Base-by-base conservation (phyloP, 2,888 invertebrate genomes). In the Mayetiola destructor region DNA sequence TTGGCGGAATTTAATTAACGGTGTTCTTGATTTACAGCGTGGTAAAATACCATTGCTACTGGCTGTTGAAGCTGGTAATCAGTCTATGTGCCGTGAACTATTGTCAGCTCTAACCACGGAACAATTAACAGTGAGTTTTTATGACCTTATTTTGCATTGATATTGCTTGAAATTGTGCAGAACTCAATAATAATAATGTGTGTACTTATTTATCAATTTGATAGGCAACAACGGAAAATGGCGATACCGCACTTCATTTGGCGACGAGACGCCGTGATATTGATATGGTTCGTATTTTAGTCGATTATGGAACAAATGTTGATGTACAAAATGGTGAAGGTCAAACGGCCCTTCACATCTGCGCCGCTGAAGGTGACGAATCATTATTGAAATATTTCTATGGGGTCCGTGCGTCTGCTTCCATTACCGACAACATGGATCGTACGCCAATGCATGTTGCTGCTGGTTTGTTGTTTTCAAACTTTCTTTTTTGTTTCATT, bases 381-480 rank as follows among this genome's bases (percentile, higher is more conserved):
- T 80, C 84, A 0, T 75, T 96, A 61, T 86, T 97, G 48, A 96
- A 96, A 71, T 93, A 93, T 72, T 90, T 99, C 70, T 93, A 94
- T 70, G 87, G 90, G 55, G 88, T 92, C 57, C 82, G 93, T 64
- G 97, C 96, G 14, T 92, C 93, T 63, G 94, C 97, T 4, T 88
- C 91, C 64, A 85, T 96, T 64, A 82, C 88, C 58, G 97, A 99
- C 73, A 60, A 64, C 67, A 16, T 73, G 80, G 97, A 99, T 75
- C 84, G 96, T 53, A 95, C 95, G 2, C 94, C 97, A 0, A 88
- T 97, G 80, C 96, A 97, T 72, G 76, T 97, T 66, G 99, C 99
- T 14, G 96, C 97, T 30, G 0, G 48, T 48, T 14, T n/a, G n/a
- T n/a, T n/a, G n/a, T n/a, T 27, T 8, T 48, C 39, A 18, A 8